phyloP scores from a whole-genome alignment of 2,113 vertebrate species.

The Heterochromis multidens region DNA sequence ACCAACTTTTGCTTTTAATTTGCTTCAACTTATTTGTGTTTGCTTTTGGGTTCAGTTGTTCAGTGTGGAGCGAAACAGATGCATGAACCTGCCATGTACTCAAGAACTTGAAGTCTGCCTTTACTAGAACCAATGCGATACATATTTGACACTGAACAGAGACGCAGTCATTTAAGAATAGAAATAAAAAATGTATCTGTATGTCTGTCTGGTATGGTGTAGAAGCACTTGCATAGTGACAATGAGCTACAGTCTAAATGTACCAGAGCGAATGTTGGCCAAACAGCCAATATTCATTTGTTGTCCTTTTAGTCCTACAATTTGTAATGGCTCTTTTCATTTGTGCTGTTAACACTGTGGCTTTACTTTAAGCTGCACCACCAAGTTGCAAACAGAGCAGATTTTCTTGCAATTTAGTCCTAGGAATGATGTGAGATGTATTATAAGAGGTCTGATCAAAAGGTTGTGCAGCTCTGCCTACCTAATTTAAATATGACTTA shows the following conservation, averaged over 20 bases:
- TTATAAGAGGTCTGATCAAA: no score
- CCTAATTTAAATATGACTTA: background rate
- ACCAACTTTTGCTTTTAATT: background rate
- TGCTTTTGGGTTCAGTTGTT: background rate
- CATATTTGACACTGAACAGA: background rate
- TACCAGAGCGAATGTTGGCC: no score
- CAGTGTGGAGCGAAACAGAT: background rate
- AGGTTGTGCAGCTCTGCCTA: no score
- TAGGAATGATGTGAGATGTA: no score
- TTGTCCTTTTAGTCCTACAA: background rate
- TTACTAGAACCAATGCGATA: background rate
- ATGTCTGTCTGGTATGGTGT: no score
- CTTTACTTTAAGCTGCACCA: no score
- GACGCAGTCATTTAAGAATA: no score
- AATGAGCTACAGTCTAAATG: no score
- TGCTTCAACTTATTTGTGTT: background rate
- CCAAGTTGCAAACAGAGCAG: no score
- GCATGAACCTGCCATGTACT: background rate
- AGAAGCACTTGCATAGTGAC: no score
- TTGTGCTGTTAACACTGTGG: background rate
- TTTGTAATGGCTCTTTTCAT: background rate
- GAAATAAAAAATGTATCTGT: no score
- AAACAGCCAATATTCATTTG: background rate
- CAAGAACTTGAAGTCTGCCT: background rate
- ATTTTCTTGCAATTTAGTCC: no score